These are phyloP conservation scores for Garrulus glandarius DNA, from an alignment of 2,797 vertebrate species.

Conservation along the genomic window DNA sequence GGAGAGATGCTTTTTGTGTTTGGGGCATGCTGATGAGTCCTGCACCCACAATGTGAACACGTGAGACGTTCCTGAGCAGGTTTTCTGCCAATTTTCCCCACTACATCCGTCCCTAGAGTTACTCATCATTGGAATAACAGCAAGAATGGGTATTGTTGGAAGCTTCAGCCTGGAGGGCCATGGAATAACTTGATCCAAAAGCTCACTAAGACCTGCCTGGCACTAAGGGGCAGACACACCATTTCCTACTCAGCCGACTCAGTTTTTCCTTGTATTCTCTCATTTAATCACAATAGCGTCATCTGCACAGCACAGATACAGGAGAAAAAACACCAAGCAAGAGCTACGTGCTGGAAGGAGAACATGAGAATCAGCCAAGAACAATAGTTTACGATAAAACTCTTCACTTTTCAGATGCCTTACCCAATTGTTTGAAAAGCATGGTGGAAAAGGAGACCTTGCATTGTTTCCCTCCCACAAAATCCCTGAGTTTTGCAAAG, in stretches of 20 bases:
- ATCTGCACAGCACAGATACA: neutral
- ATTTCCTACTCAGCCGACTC: neutral
- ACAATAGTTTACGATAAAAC: neutral
- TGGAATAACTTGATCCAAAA: neutral
- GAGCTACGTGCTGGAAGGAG: neutral
- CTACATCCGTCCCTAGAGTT: neutral
- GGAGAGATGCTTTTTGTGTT: neutral
- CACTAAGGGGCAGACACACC: neutral
- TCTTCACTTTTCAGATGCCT: neutral
- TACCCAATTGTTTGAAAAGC: neutral
- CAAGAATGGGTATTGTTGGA: neutral
- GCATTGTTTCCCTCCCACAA: neutral
- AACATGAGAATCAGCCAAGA: neutral
- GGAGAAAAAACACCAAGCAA: neutral
- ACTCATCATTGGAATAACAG: neutral
- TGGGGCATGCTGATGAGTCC: neutral
- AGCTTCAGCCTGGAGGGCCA: neutral
- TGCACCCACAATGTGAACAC: neutral
- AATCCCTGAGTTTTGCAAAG: neutral
- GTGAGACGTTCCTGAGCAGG: neutral
- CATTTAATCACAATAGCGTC: neutral
- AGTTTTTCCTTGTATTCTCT: conserved; percentile 2
- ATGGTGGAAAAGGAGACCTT: neutral
- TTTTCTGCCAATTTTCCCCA: neutral
- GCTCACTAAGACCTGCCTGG: neutral